phyloP scores from a whole-genome alignment of 64 coral and sea anemone species.

The Cladopsammia gracilis region DNA sequence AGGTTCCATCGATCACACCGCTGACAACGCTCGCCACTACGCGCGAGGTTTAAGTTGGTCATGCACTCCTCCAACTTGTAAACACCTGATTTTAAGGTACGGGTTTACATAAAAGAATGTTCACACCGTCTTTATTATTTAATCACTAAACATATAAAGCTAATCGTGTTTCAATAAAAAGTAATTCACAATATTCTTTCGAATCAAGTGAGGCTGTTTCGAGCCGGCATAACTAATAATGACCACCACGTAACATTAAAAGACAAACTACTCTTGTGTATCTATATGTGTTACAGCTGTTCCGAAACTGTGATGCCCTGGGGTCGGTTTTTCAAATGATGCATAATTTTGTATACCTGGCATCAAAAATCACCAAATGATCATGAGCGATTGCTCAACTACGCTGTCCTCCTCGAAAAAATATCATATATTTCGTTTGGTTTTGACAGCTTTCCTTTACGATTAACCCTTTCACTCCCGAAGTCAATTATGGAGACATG shows the following conservation, averaged over 20 bases:
- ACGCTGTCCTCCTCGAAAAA: too few species aligned
- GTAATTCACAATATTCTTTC: background rate
- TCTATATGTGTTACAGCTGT: too few species aligned
- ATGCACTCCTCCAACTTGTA: background rate
- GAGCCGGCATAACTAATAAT: background rate
- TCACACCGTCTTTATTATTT: background rate
- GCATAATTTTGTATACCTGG: too few species aligned
- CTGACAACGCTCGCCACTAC: background rate
- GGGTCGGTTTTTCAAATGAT: too few species aligned
- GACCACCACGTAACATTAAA: background rate
- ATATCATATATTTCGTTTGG: too few species aligned
- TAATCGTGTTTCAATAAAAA: slow-evolving; percentile 8
- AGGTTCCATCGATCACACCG: background rate
- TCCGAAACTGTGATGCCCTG: too few species aligned
- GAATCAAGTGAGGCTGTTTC: slow-evolving; percentile 1
- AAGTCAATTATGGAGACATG: too few species aligned
- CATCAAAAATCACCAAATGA: too few species aligned
- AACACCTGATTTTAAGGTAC: background rate
- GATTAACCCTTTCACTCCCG: too few species aligned
- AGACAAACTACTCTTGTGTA: background rate
- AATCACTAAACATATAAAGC: background rate
- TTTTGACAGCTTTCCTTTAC: too few species aligned
- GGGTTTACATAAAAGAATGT: background rate
- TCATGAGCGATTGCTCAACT: too few species aligned
- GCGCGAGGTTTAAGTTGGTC: background rate